phyloP scores from a whole-genome alignment of 2,113 vertebrate genomes.

The Hippolais icterina region DNA sequence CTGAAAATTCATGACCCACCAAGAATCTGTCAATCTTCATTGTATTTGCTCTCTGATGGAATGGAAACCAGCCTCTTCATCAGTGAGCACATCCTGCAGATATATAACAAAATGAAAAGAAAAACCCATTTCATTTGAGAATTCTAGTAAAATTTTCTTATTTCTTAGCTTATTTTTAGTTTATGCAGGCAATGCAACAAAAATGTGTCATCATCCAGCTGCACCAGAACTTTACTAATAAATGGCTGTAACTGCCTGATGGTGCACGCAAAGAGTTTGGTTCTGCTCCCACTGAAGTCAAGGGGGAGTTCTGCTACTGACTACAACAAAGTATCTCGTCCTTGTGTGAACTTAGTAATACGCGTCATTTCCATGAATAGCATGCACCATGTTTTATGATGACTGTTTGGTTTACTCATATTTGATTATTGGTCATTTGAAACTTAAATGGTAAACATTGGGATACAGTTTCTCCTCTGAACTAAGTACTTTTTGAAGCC shows the following conservation, averaged over 20 bases:
- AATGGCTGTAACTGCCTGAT: background rate
- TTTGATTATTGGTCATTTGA: background rate
- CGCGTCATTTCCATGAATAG: background rate
- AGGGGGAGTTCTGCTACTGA: background rate
- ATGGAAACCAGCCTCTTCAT: background rate
- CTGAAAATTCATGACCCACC: background rate
- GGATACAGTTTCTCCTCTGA: background rate
- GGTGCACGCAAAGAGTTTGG: background rate
- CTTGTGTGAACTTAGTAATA: background rate
- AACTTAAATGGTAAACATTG: background rate
- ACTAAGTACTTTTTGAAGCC: background rate
- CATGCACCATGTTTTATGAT: background rate
- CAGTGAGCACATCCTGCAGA: background rate
- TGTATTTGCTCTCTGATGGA: background rate
- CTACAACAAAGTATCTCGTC: background rate
- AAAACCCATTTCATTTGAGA: background rate
- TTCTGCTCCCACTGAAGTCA: background rate
- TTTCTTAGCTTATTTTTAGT: background rate
- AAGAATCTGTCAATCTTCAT: background rate
- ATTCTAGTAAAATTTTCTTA: background rate
- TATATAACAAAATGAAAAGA: background rate
- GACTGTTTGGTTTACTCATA: background rate
- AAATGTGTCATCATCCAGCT: conserved; percentile 27
- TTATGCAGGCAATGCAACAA: conserved; percentile 7
- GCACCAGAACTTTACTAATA: background rate